Percentiles rank a stretch among this genome's conserved stretches.
Evolutionary conservation across 2,113 vertebrate genomes (phyloP).

Genomic region (Struthidea cinerea): DNA sequence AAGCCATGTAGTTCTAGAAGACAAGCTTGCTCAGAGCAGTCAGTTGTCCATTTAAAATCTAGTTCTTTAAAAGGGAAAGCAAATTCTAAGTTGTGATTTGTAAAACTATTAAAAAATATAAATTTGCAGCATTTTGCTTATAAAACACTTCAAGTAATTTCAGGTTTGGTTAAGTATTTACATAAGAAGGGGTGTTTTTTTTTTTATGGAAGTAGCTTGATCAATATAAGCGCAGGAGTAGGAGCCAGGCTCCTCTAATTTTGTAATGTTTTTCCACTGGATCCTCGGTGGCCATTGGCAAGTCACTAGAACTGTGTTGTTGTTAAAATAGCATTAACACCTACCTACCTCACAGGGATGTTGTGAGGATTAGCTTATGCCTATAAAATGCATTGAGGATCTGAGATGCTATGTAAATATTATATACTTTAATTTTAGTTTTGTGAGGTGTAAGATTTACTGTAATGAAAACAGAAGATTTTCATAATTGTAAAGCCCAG

Average conservation of each 20-base stretch:
- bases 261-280: slow-evolving; percentile 27
- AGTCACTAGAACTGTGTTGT: not conserved
- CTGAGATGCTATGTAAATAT: slow-evolving; percentile 36
- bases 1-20: slow-evolving; percentile 52
- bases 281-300: not conserved
- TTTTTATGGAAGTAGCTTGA: slow-evolving; percentile 36
- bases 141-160: slow-evolving; percentile 3
- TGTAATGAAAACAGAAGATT: not conserved
- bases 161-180: not conserved
- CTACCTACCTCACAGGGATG: slow-evolving; percentile 57
- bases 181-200: not conserved
- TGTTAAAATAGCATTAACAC: not conserved
- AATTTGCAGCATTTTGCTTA: not conserved
- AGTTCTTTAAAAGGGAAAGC: not conserved
- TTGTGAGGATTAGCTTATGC: slow-evolving; percentile 52
- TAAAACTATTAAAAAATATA: not conserved
- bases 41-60: not conserved
- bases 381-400: slow-evolving; percentile 30
- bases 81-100: not conserved
- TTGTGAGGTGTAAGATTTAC: slow-evolving; percentile 31
- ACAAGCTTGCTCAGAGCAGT: not conserved
- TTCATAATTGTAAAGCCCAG: not conserved
- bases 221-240: slow-evolving; percentile 49
- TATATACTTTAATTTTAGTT: slow-evolving; percentile 28
- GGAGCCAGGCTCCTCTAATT: slow-evolving; percentile 48